Evolutionary conservation across 2,888 invertebrate genomes (phyloP), one percentile per base, ranked within the genome.

Genomic region (Barypeithes pellucidus): DNA sequence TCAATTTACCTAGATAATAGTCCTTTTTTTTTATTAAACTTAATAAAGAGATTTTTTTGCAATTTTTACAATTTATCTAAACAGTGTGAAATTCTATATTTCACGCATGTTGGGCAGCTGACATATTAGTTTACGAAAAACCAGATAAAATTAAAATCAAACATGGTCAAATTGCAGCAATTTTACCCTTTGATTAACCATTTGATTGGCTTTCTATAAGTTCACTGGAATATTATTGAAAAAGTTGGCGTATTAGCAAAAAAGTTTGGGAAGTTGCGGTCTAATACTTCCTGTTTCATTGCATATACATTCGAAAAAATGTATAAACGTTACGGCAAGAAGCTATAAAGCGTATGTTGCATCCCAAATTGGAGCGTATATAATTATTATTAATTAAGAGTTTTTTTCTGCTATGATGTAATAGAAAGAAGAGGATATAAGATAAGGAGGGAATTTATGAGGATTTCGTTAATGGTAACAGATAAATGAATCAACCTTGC

Each of bases 61-160:
- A 24, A 24, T 50, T 50, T 50, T 22, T 50, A 50, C 12, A 24
- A 50, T 50, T 50, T 50, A 11, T n/a, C 11, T n/a, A 3, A 50
- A 50, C n/a, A 24, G 24, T 50, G 50, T 50, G 50, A 50, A 50
- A 50, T 50, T 50, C 22, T 18, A 12, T 22, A 50, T 50, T 50
- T 50, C 50, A 50, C 50, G 50, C 50, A 50, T 11, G 8, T 5
- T 50, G 50, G 50, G 22, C 22, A 24, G 9, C 12, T 24, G 5
- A 24, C 24, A 20, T 50, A 24, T 50, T 50, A 24, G 50, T 50
- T 12, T 50, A 22, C 50, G 50, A 50, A 22, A 50, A 50, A 50
- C 22, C 12, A 20, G 9, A 2, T 16, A 20, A 20, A 47, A 47
- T 47, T 16, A 0, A 50, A 12, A 50, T 12, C n/a, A 50, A 50